Conservation (phyloP, 2,888 invertebrate genomes). For the Drosophila barbarae region DNA sequence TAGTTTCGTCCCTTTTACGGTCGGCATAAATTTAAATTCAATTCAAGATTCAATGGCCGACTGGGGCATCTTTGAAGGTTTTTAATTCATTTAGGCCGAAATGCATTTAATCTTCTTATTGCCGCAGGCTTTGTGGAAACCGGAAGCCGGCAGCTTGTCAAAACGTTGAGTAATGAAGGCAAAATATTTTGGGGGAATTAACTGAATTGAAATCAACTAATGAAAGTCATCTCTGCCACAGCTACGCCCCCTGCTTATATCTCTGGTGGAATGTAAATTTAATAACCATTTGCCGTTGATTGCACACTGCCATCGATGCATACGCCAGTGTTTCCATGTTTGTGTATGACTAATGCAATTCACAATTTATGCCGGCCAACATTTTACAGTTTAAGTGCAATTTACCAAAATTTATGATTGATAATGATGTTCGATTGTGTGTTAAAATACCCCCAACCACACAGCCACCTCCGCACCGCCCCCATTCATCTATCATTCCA, state of each 20-base stretch:
- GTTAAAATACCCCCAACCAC: constrained; percentile 32
- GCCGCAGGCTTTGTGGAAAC: background rate
- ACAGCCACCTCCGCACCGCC: background rate
- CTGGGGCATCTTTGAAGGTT: constrained; percentile 16
- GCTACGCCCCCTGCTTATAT: background rate
- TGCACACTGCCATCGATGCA: constrained; percentile 47
- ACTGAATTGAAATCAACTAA: constrained; percentile 62
- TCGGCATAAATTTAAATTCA: constrained; percentile 26
- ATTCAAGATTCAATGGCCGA: constrained; percentile 12
- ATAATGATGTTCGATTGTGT: constrained; percentile 69
- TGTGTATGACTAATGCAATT: constrained; percentile 56
- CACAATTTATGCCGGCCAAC: constrained; percentile 27
- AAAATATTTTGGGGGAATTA: constrained; percentile 54
- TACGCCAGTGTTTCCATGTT: constrained; percentile 3
- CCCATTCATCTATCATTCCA: constrained; percentile 4
- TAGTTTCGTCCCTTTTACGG: constrained; percentile 21
- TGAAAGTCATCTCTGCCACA: constrained; percentile 49
- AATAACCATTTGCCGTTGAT: constrained; percentile 56
- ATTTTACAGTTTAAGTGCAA: constrained; percentile 53
- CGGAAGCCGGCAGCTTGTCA: constrained; percentile 13
- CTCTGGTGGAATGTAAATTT: constrained; percentile 54
- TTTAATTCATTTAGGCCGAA: constrained; percentile 33
- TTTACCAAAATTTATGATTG: constrained; percentile 46
- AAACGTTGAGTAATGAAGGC: constrained; percentile 31
- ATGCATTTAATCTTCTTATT: constrained; percentile 40